A percentile compares a stretch with the other conserved stretches of the same genome.
phyloP scores from a whole-genome alignment of 2,888 invertebrate species.

The Sesia bembeciformis region DNA sequence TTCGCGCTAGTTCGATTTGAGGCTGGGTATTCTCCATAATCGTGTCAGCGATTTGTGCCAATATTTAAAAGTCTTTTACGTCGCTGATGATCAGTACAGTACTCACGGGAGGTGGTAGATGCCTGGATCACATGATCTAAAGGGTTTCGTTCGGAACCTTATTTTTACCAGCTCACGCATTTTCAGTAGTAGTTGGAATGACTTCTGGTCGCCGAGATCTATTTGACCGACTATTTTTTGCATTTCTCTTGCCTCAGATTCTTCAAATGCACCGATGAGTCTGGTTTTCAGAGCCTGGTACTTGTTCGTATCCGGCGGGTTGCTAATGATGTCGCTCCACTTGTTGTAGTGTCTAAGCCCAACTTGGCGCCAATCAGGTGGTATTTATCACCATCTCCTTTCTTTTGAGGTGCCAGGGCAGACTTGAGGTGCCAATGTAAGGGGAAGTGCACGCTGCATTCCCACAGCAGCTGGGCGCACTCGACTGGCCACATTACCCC shows the following conservation, averaged over 20 bases:
- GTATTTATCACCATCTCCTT: too few relatives aligned
- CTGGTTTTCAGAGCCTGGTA: constrained; percentile 7
- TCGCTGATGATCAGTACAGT: constrained; percentile 6
- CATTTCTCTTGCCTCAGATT: constrained; percentile 5
- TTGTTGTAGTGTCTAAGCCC: too few relatives aligned
- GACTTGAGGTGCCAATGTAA: too few relatives aligned
- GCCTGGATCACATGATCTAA: constrained; percentile 8
- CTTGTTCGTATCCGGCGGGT: constrained; percentile 8
- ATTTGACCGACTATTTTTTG: constrained; percentile 9
- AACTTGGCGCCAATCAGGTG: too few relatives aligned
- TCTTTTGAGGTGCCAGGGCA: too few relatives aligned
- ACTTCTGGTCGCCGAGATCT: constrained; percentile 11
- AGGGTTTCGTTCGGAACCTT: constrained; percentile 8
- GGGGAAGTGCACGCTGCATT: too few relatives aligned
- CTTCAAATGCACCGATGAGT: constrained; percentile 8
- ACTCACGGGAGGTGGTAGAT: constrained; percentile 6
- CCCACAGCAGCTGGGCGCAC: too few relatives aligned
- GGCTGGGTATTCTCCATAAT: constrained; percentile 5
- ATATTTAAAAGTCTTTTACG: constrained; percentile 3
- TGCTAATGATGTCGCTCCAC: constrained; percentile 11
- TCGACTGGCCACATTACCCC: too few relatives aligned
- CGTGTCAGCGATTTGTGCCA: constrained; percentile 10
- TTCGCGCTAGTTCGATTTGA: too few relatives aligned
- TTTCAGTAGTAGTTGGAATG: constrained; percentile 7
- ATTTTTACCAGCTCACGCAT: constrained; percentile 7